Evolutionary conservation across 1,140 invertebrate species (phyloP), one percentile per base, ranked within the genome.

Genomic region (Acromyrmex heyeri): DNA sequence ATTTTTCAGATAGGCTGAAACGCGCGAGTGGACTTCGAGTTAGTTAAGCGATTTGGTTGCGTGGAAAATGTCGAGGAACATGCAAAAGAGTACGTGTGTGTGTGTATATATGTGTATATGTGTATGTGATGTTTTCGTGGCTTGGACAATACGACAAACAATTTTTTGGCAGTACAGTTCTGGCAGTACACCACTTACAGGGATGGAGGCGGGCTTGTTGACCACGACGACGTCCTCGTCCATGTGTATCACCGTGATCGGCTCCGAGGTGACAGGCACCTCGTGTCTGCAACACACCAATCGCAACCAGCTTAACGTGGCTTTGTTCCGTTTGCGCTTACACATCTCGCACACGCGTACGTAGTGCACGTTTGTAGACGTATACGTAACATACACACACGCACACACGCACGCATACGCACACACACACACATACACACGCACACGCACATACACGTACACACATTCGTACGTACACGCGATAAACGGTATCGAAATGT

Each of bases 161-260:
- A 30, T 78, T 67, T 82, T 73, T 93, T 97, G 97, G 97, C 97
- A 96, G 94, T 95, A 95, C 95, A 95, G 97, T 97, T 96, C 96
- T 96, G 96, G 95, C 96, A 96, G 96, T 95, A 95, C 94, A 95
- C 97, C 96, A 97, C 97, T 97, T 97, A 98, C 99, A 95, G 99
- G 99, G 96, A 99, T 99, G 95, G 99, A 99, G 94, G 99, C 98
- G 93, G 99, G 99, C 97, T 99, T 99, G 97, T 99, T 99, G 95
- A 99, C 98, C 95, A 99, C 99, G 95, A 99, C 97, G 96, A 99
- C 97, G 96, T 99, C 98, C 95, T 99, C 98, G 96, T 98, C 98
- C 96, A 99, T 98, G 96, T 98, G 97, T 94, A 99, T 97, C 95
- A 99, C 98, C 95, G 98, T 97, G 96, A 99, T 98, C 94, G 97